Base-by-base conservation (phyloP, 2,113 vertebrate genomes). In the Grammomys dolichurus region DNA sequence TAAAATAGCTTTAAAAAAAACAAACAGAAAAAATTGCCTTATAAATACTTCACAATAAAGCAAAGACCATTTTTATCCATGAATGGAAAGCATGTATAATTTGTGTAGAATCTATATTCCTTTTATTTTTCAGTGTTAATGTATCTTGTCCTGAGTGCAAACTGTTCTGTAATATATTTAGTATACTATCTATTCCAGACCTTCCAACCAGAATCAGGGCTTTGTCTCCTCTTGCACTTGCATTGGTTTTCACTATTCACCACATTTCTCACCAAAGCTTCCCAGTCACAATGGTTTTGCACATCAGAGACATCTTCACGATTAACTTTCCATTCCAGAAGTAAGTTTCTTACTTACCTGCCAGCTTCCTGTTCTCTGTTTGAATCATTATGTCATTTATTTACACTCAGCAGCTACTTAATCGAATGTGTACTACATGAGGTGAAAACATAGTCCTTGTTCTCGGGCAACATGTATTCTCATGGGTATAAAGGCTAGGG, bases 341-440 rank as follows among this genome's bases (percentile, higher is more conserved):
- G 56, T 28, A 54, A 60, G n/a, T 92, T 54, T 90, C 75, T 82
- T 77, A 81, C 63, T 82, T 63, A 72, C 69, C 28, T 81, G 51
- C 85, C 48, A 95, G 36, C 5, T 95, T 95, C n/a, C 19, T 87
- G 48, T 58, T 86, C 43, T 91, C 36, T 17, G 12, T 95, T 93
- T 95, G 80, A 92, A 92, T 91, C 88, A 92, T 87, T 87, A 95
- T 76, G 73, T 86, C 31, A 85, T 86, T 90, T 86, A 87, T 96
- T 97, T 92, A 86, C 10, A 93, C n/a, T 89, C 90, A 95, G 69
- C 89, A 92, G 9, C 48, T 96, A 82, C 63, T 91, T 93, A 65
- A 65, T 75, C 92, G 69, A 93, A 88, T 92, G 76, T 9, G 43
- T 88, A 69, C 51, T 92, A 51, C 19, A 40, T 60, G 22, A 10